phyloP scores from a whole-genome alignment of 2,888 invertebrate species.

The Noctua fimbriata region DNA sequence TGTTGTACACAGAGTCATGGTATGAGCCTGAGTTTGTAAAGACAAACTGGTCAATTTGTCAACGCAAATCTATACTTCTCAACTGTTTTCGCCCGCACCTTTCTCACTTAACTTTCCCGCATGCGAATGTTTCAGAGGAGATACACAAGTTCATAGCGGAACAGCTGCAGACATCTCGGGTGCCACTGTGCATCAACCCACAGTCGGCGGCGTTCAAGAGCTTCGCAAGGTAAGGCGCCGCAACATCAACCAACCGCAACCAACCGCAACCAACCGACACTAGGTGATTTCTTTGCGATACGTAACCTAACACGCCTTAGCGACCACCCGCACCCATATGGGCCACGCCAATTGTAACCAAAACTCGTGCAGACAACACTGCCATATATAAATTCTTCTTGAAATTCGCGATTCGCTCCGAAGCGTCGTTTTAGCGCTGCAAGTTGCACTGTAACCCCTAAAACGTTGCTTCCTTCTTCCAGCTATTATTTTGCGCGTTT shows the following conservation, averaged over 20 bases:
- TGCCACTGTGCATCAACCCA: conserved; percentile 99
- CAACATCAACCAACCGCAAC: conserved; percentile 81
- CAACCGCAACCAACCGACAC: conserved; percentile 88
- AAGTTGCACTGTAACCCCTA: conserved; percentile 42
- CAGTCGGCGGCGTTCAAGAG: conserved; percentile 99
- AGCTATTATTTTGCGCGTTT: conserved; percentile 45
- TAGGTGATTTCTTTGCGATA: conserved; percentile 91
- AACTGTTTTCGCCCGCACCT: background rate
- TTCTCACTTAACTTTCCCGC: background rate
- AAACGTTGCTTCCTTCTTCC: conserved; percentile 57
- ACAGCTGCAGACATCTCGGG: conserved; percentile 98
- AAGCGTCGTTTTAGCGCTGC: conserved; percentile 51
- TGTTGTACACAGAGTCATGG: no score
- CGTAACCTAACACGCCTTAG: conserved; percentile 81
- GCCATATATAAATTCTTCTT: conserved; percentile 1
- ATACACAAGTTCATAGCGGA: conserved; percentile 99
- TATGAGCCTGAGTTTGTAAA: no score
- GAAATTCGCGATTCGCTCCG: conserved; percentile 7
- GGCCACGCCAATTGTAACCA: conserved; percentile 75
- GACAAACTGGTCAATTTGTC: no score
- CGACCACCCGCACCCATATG: conserved; percentile 88
- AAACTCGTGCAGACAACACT: conserved; percentile 78
- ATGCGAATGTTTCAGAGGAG: conserved; percentile 93
- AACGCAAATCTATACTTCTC: background rate
- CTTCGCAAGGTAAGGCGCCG: conserved; percentile 98